Base-by-base conservation (phyloP, 2,797 vertebrate genomes). In the Huso huso region DNA sequence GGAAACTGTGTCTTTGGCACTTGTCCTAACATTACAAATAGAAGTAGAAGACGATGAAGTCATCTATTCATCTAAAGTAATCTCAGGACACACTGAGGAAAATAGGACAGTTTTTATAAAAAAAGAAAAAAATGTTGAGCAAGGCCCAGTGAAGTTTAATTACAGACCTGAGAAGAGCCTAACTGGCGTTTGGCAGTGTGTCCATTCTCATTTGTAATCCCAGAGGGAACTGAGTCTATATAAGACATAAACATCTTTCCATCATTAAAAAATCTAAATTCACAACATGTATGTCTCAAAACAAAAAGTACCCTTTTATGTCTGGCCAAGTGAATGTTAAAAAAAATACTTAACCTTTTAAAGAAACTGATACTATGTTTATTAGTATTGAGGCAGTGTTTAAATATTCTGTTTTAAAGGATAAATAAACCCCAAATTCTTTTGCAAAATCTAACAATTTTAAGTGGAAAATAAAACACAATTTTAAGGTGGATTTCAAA, bases 1-100 rank as follows among this genome's bases (percentile, higher is more conserved):
- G 75, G 79, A 84, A 86, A 86, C 81, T 65, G 66, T 87, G 81
- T 82, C 80, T 78, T 72, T 92, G 86, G 87, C 86, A 85, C 85
- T 80, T 83, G 81, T 88, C 84, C 88, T 87, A 89, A 83, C 90
- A 88, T 80, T 83, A 81, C 78, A 86, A 84, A 78, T 72, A 81
- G 67, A 76, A 63, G 9, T 66, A 84, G 65, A 73, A 77, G 83
- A 83, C 75, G 79, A 82, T 87, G 79, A 90, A 91, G 77, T 86
- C 83, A 86, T 74, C 71, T 83, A 83, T 86, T 88, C 81, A 87
- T 84, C 73, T 80, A 77, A 83, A 75, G 75, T 77, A 86, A 85
- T 85, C 81, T 81, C 73, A 74, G 83, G 79, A 82, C 80, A 83
- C 71, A 79, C 75, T 76, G 79, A 84, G 77, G 75, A 82, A 87